Percentiles rank a stretch among this genome's conserved stretches.
Evolutionary conservation across 1,140 invertebrate genomes (phyloP).

Genomic region (Sesamia nonagrioides): DNA sequence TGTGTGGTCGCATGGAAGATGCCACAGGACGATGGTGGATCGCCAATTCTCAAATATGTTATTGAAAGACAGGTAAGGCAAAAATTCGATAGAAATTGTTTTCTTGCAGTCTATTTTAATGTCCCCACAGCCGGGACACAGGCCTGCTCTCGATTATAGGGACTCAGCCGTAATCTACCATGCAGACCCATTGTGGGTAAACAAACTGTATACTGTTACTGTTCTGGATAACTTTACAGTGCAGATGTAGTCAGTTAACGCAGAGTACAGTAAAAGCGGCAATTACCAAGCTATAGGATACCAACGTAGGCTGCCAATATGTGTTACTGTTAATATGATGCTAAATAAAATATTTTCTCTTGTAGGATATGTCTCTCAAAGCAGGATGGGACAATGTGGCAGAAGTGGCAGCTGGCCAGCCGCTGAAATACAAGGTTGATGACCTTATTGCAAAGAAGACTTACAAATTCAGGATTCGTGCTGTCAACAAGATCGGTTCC

Average conservation of each 20-base stretch:
- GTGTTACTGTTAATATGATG: not conserved
- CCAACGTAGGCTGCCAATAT: not conserved
- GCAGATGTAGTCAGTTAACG: no score
- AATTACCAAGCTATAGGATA: no score
- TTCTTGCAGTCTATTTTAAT: no score
- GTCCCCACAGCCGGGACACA: no score
- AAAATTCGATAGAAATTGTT: no score
- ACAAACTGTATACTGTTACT: no score
- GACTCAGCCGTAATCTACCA: no score
- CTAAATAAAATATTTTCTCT: slow-evolving; percentile 31
- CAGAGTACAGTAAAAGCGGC: no score
- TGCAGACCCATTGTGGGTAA: no score
- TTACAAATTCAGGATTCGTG: slow-evolving; percentile 98
- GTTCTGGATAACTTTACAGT: no score
- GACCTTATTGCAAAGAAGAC: slow-evolving; percentile 95
- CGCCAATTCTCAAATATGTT: slow-evolving; percentile 96
- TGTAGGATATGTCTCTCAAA: slow-evolving; percentile 85
- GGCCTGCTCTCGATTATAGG: no score
- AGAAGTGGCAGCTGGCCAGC: slow-evolving; percentile 90
- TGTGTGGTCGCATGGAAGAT: slow-evolving; percentile 97
- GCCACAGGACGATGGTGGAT: slow-evolving; percentile 97
- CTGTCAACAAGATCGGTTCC: slow-evolving; percentile 96
- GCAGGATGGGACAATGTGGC: slow-evolving; percentile 95
- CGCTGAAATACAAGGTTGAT: slow-evolving; percentile 94
- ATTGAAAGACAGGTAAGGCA: slow-evolving; percentile 96